A percentile compares a stretch with the other conserved stretches of the same genome.
Evolutionary conservation across 2,113 vertebrate species (phyloP).

Genomic region (Nothoprocta perdicaria): DNA sequence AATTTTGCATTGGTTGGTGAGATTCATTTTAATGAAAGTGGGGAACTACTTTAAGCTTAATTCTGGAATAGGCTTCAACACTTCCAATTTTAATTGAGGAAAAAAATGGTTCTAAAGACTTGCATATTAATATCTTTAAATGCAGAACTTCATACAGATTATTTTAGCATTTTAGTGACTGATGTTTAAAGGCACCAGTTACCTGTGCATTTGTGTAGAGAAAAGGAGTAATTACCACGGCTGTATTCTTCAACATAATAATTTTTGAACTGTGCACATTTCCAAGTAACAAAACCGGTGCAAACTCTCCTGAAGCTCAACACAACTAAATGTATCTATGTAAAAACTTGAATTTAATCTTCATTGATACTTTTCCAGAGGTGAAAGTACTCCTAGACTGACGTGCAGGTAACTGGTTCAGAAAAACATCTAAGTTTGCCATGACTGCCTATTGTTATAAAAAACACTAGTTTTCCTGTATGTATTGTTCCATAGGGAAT

Average conservation of each 20-base stretch:
- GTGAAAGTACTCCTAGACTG: slow-evolving; percentile 7
- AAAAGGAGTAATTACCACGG: neutral
- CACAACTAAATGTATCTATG: neutral
- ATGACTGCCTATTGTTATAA: slow-evolving; percentile 71
- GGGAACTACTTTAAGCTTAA: slow-evolving; percentile 20
- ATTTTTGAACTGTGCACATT: neutral
- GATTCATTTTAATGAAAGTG: slow-evolving; percentile 62
- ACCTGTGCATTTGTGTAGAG: neutral
- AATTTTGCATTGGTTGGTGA: slow-evolving; percentile 58
- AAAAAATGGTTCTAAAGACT: slow-evolving; percentile 20
- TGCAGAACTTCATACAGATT: slow-evolving; percentile 48
- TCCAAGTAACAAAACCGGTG: neutral
- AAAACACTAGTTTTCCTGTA: slow-evolving; percentile 73
- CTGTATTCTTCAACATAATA: neutral
- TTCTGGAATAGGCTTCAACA: slow-evolving; percentile 44
- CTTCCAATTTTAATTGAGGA: slow-evolving; percentile 27
- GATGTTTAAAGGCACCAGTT: slow-evolving; percentile 67
- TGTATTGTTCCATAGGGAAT: slow-evolving; percentile 70
- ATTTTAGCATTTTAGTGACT: slow-evolving; percentile 1
- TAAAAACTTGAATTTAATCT: neutral
- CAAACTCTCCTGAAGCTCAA: neutral
- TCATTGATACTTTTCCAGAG: neutral
- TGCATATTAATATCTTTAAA: slow-evolving; percentile 59
- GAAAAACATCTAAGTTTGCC: slow-evolving; percentile 46
- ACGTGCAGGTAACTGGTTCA: slow-evolving; percentile 69